Base-by-base conservation (phyloP, 1,140 invertebrate genomes). In the Cepaea nemoralis region DNA sequence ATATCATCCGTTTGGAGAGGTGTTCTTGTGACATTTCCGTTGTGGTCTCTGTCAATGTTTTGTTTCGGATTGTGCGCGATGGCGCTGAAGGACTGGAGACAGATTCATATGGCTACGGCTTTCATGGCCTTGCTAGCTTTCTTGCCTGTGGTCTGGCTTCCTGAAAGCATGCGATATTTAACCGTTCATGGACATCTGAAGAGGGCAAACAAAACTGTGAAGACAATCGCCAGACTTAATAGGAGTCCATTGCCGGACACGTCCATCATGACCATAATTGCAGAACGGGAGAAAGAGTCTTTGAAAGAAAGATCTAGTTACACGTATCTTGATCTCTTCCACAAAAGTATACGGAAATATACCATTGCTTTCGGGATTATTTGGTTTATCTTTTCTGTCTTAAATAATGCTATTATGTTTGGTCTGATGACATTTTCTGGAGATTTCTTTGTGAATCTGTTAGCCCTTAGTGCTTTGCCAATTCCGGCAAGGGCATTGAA, bases 61-160 rank as follows among this genome's bases (percentile, higher is more conserved):
- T 37, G 27, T 16, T 70, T 70, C n/a, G 67, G 16, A 2, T 16
- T 70, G 24, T 70, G 67, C n/a, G 33, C 35, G 6, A 6, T 37
- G 14, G 33, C 39, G 2, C 67, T 70, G 2, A 70, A 70, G 35
- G n/a, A 70, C 67, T 12, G 12, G 67, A 70, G 31, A 33, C 19
- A 70, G 31, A 24, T 70, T 35, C 67, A 70, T 14, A 16, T 70
- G 8, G 67, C 67, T 37, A 35, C 67, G 3, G 14, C 67, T 19
- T 16, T 70, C 33, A 6, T 70, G 8, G 31, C 33, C 6, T 16
- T 40, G 14, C 8, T 70, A 70, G 24, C 39, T 70, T 70, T 70
- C 67, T 40, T 70, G 67, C 33, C 67, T 16, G 67, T 70, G 24
- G 14, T 70, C 35, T 70, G 67, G 67, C 33, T 70, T 37, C 67